A percentile compares a stretch with the other conserved stretches of the same genome.
Conservation (phyloP, 2,797 vertebrate species). For the Mallotus villosus region DNA sequence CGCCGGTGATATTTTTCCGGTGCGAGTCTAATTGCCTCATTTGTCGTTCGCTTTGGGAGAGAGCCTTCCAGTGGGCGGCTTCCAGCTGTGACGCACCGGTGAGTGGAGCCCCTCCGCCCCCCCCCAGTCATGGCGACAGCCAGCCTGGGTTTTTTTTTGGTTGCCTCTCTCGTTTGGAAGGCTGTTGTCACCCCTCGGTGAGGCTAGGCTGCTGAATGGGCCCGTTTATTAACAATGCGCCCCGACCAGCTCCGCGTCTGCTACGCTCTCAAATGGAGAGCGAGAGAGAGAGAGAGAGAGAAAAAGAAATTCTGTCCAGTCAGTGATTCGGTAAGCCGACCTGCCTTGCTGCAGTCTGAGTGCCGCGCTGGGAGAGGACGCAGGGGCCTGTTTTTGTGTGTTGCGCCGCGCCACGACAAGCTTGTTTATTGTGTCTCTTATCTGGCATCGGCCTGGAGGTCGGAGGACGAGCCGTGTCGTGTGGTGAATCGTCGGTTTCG, state of each 20-base stretch:
- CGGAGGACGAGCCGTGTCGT: neutral
- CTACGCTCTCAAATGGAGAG: neutral
- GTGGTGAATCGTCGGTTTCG: neutral
- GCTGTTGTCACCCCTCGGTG: neutral
- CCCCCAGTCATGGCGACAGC: neutral
- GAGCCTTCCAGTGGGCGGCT: neutral
- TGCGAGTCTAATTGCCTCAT: neutral
- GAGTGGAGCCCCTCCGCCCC: neutral
- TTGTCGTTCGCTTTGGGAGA: neutral
- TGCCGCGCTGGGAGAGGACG: neutral
- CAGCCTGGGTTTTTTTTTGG: neutral
- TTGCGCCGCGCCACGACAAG: no score
- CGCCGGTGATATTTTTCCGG: neutral
- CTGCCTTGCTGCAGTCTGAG: slow-evolving; percentile 10
- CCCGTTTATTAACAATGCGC: neutral
- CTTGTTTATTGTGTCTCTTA: neutral
- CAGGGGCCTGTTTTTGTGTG: neutral
- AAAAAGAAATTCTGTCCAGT: slow-evolving; percentile 1
- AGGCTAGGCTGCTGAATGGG: neutral
- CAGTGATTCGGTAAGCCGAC: slow-evolving; percentile 3
- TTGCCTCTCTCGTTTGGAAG: neutral
- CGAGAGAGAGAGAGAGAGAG: no score
- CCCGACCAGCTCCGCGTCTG: neutral
- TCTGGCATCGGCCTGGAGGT: neutral
- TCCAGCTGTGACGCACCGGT: neutral